Conservation (phyloP, 2,113 vertebrate genomes). For the Narcine bancroftii region DNA sequence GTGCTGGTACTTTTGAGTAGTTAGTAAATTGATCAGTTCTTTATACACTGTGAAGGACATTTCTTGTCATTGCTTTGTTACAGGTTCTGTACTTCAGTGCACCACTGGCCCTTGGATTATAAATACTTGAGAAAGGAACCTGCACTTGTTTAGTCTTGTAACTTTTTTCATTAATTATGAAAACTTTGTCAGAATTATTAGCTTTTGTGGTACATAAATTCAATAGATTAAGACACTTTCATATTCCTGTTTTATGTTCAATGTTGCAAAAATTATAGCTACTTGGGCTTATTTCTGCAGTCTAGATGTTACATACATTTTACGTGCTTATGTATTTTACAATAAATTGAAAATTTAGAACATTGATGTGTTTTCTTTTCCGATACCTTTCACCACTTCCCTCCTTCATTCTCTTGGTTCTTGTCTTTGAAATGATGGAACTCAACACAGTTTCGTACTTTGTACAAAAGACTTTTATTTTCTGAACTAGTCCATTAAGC, state of each 20-base stretch:
- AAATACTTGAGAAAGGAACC: background rate
- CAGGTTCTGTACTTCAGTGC: background rate
- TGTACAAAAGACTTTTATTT: background rate
- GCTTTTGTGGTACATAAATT: conserved; percentile 19
- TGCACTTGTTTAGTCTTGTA: conserved; percentile 16
- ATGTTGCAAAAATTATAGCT: background rate
- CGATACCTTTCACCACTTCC: background rate
- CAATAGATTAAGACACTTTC: conserved; percentile 1
- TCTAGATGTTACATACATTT: conserved; percentile 22
- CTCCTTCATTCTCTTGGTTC: background rate
- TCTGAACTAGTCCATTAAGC: too few relatives aligned
- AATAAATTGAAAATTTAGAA: conserved; percentile 30
- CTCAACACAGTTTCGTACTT: background rate
- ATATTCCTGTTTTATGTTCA: conserved; percentile 20
- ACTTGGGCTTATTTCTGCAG: conserved; percentile 23
- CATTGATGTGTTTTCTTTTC: conserved; percentile 18
- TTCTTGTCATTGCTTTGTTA: background rate
- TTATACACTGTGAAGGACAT: background rate
- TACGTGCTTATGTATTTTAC: conserved; percentile 26
- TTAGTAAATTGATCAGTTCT: background rate
- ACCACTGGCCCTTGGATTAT: background rate
- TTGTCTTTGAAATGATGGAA: background rate
- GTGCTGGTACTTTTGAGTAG: background rate
- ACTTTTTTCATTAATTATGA: conserved; percentile 23
- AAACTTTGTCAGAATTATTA: conserved; percentile 26